These are phyloP conservation scores for Champsocephalus esox DNA, from an alignment of 2,797 vertebrate genomes.

Conservation along the genomic window DNA sequence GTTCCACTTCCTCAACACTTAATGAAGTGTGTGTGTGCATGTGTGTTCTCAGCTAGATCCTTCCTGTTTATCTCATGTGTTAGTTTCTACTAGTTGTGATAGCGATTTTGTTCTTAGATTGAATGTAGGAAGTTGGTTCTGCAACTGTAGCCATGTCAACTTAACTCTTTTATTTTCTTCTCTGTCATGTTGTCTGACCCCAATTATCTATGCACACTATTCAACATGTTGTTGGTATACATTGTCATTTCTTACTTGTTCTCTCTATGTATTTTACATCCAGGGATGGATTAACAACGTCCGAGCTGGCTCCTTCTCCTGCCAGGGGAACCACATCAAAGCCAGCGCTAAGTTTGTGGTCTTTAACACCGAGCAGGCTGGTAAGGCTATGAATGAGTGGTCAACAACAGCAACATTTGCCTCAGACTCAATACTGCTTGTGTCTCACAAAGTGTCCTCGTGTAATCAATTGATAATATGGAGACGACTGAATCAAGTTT, in stretches of 20 bases:
- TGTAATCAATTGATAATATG: background rate
- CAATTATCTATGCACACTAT: background rate
- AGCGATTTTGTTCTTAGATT: slow-evolving; percentile 2
- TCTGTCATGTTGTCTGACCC: background rate
- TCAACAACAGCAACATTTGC: background rate
- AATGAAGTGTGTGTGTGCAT: slow-evolving; percentile 7
- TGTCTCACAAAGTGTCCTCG: background rate
- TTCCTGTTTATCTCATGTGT: slow-evolving; percentile 71
- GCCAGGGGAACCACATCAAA: slow-evolving; percentile 90
- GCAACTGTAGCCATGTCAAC: slow-evolving; percentile 31
- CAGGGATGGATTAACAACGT: slow-evolving; percentile 92
- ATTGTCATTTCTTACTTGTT: background rate
- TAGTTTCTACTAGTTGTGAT: slow-evolving; percentile 14
- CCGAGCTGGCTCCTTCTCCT: slow-evolving; percentile 80
- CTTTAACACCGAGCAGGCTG: slow-evolving; percentile 88
- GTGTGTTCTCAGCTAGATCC: slow-evolving; percentile 53
- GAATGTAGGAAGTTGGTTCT: background rate
- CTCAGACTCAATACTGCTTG: background rate
- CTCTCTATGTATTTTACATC: slow-evolving; percentile 25
- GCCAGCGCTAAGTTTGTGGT: slow-evolving; percentile 88
- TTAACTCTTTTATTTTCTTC: background rate
- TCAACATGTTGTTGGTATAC: background rate
- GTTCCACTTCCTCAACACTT: slow-evolving; percentile 75
- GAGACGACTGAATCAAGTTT: background rate
- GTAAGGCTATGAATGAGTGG: slow-evolving; percentile 74